A percentile compares a stretch with the other conserved stretches of the same genome.
phyloP scores from a whole-genome alignment of 2,113 vertebrate genomes.

The Strigops habroptila region DNA sequence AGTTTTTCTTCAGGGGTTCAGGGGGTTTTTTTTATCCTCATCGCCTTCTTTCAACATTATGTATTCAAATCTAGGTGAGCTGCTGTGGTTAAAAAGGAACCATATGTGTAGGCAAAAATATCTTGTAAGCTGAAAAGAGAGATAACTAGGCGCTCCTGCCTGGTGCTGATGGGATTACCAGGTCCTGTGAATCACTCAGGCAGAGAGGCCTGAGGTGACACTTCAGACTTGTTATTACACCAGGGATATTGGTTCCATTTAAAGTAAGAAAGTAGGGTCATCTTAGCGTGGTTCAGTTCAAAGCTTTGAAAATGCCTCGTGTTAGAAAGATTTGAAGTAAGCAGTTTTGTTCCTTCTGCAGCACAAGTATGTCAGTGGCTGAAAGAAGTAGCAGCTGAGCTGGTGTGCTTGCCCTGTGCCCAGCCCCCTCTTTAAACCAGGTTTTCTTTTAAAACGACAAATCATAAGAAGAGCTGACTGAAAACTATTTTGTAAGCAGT shows the following conservation, averaged over 20 bases:
- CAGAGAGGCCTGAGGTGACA: not conserved
- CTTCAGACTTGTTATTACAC: conserved; percentile 11
- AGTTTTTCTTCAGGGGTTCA: not conserved
- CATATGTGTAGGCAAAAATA: not conserved
- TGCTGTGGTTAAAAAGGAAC: not conserved
- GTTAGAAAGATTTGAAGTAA: not conserved
- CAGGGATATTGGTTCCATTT: not conserved
- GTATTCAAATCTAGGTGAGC: not conserved
- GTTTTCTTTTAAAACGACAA: not conserved
- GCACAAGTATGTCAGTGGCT: not conserved
- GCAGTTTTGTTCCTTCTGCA: not conserved
- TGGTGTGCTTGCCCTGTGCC: not conserved
- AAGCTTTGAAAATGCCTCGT: conserved; percentile 24
- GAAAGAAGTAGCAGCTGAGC: not conserved
- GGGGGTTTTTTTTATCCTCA: not conserved
- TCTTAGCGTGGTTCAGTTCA: not conserved
- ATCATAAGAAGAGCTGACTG: not conserved
- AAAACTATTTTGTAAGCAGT: not conserved
- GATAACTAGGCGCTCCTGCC: not conserved
- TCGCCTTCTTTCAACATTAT: not conserved
- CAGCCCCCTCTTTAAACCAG: not conserved
- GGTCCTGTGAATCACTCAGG: not conserved
- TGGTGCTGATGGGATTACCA: not conserved
- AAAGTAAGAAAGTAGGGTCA: not conserved
- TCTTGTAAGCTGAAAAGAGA: not conserved